phyloP scores from a whole-genome alignment of 2,113 vertebrate species.

The Piprites chloris region DNA sequence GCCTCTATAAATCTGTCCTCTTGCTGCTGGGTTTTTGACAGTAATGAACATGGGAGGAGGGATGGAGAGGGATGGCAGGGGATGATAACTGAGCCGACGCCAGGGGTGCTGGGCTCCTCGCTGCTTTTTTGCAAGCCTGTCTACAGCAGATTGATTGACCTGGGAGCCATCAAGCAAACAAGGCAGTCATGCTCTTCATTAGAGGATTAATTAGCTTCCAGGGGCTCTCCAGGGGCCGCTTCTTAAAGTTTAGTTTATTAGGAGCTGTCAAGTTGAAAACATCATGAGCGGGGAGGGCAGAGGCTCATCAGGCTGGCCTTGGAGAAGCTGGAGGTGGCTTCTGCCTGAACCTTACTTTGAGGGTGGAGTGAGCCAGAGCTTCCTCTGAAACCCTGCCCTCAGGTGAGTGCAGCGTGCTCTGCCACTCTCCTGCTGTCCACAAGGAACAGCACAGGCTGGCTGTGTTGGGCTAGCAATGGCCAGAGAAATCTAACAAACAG shows the following conservation, averaged over 20 bases:
- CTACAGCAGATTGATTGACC: constrained; percentile 35
- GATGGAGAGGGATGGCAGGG: neutral
- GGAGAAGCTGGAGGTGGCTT: neutral
- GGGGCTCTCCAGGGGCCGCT: neutral
- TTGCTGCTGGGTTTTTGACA: neutral
- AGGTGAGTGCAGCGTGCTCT: neutral
- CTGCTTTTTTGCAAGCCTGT: neutral
- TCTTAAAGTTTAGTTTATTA: constrained; percentile 18
- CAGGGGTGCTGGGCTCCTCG: neutral
- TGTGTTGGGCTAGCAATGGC: neutral
- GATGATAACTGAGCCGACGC: neutral
- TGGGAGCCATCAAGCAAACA: neutral
- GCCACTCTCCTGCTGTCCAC: neutral
- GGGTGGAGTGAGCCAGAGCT: neutral
- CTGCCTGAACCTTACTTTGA: neutral
- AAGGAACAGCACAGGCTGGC: neutral
- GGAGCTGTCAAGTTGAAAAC: constrained; percentile 8
- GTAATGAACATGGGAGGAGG: constrained; percentile 26
- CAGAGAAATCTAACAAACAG: neutral
- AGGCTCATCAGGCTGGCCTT: neutral
- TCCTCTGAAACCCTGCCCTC: neutral
- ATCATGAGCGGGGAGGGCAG: neutral
- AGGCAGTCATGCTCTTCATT: constrained; percentile 38
- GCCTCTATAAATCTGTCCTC: constrained; percentile 2
- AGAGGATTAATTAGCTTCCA: constrained; percentile 38